Base-by-base conservation (phyloP, 2,888 invertebrate genomes). In the Laothoe populi region DNA sequence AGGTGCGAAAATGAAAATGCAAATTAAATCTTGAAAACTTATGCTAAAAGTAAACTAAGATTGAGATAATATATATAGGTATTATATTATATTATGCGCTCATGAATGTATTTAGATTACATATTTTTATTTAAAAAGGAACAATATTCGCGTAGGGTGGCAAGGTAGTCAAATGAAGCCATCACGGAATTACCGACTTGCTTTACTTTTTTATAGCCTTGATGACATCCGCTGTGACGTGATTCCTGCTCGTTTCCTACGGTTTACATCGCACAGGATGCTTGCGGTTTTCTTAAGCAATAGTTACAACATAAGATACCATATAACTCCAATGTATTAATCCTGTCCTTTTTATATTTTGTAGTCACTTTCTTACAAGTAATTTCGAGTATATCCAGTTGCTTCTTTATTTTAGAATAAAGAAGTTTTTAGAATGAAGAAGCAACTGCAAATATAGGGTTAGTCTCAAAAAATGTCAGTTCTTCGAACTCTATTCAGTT, bases 161-260 rank as follows among this genome's bases (percentile, higher is more conserved):
- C 49, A 49, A 49, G 40, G 48, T 19, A 42, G 49, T 26, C 53
- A 53, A 44, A 19, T 19, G 44, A 59, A 45, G 59, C 64, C 53
- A 38, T 21, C 16, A 49, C 53, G 57, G 26, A 19, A 40, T 38
- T 46, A 59, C 60, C 63, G 60, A 21, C 48, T 57, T 57, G 53
- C 44, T 64, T 53, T 53, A 59, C 57, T 58, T 62, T 62, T 64
- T 64, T 59, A 59, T 59, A 53, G 64, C 38, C 40, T n/a, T 57
- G 61, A 64, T 35, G 44, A 40, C 64, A 59, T 64, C 64, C 64
- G 64, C 40, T 57, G 61, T 31, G 59, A 62, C 62, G 58, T 62
- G 62, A 2, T 48, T 58, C 48, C 62, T 38, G 42, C 57, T 62
- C 62, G 59, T 62, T 62, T 62, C 62, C 62, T 62, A 46, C 40